phyloP scores from a whole-genome alignment of 2,888 invertebrate genomes.

The Lepas anatifera region DNA sequence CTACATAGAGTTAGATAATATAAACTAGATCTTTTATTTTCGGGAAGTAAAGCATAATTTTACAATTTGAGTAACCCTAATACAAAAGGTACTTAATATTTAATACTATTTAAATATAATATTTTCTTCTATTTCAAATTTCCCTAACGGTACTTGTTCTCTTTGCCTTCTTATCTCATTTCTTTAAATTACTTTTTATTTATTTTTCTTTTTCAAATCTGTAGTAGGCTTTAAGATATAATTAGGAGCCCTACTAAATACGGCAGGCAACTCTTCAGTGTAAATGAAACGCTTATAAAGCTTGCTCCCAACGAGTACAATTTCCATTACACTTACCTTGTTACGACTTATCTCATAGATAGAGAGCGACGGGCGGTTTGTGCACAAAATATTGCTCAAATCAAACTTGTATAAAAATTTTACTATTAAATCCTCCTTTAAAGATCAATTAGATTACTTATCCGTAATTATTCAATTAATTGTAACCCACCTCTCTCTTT shows the following conservation, averaged over 20 bases:
- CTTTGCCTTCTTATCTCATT: no score
- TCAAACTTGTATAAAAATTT: conserved; percentile 40
- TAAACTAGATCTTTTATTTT: no score
- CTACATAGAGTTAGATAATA: no score
- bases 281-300: conserved; percentile 53
- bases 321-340: conserved; percentile 66
- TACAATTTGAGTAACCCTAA: no score
- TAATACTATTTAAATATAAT: no score
- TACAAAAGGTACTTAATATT: no score
- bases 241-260: background rate
- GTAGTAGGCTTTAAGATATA: conserved; percentile 61
- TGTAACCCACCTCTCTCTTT: conserved; percentile 54
- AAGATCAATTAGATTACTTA: conserved; percentile 47
- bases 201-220: conserved; percentile 42
- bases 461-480: conserved; percentile 41
- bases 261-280: conserved; percentile 36
- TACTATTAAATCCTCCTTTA: conserved; percentile 27
- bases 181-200: no score
- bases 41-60: no score
- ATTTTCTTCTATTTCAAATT: no score
- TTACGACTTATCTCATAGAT: conserved; percentile 62
- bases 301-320: conserved; percentile 53
- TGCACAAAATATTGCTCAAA: conserved; percentile 53
- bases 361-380: conserved; percentile 69
- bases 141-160: no score